Base-by-base conservation (phyloP, 2,888 invertebrate genomes). In the Euphydryas editha region DNA sequence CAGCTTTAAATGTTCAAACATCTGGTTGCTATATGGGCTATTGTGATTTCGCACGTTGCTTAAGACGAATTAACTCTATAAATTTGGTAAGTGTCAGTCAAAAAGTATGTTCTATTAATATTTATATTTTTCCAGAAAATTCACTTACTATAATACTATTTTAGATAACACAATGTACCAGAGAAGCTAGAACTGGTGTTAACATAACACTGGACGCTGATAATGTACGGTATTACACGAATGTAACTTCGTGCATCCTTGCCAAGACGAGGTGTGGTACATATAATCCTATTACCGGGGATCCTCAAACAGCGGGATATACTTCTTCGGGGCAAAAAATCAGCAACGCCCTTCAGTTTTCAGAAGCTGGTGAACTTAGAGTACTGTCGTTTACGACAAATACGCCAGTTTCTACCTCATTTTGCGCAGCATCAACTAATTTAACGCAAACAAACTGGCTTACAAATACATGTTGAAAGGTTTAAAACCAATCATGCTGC, bases 271-370 rank as follows among this genome's bases (percentile, higher is more conserved):
- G 95, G 62, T 95, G 95, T 82, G 91, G 93, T 56, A 84, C 88
- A 1, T 94, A 89, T 77, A 95, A 95, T 80, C 95, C 95, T 3
- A 95, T 95, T 62, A 95, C 95, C 1, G 95, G 95, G 15, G 94
- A 94, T 66, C 82, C 93, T 3, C 94, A 95, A 82, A 89, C 93
- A 44, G 93, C 93, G 36, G 90, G 89, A 4, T 86, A 92, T 63
- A 84, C 91, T 62, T 82, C 81, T 55, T 75, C 85, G 63, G 87
- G 86, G 65, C 78, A 78, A 59, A 81, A 83, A 80, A 76, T 93
- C 47, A 93, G 92, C 71, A 94, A 94, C 77, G 88, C 94, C 44
- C 81, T 94, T 46, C 94, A 94, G 77, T 87, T 94, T 76, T 90
- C 94, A 30, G 84, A 87, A 37, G 80, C 85, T 37, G 94, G 94